Evolutionary conservation across 2,797 vertebrate species (phyloP).

Genomic region (Phylloscopus collybita): DNA sequence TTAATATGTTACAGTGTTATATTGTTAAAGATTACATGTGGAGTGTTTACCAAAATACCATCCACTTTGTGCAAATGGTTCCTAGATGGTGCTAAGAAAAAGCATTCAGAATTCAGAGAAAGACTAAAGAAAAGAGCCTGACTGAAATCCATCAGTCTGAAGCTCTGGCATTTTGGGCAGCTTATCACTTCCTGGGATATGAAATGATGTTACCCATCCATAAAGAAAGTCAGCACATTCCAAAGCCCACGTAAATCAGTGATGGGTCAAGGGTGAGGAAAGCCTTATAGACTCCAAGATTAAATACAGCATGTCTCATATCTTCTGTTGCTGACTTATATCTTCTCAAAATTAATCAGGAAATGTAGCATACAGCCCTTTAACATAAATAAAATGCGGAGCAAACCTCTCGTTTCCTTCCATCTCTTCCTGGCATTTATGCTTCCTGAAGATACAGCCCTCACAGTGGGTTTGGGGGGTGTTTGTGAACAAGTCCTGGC

Average conservation of each 20-base stretch:
- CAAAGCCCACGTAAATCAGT: background rate
- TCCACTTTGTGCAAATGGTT: constrained; percentile 2
- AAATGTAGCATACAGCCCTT: background rate
- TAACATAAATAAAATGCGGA: background rate
- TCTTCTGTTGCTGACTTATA: background rate
- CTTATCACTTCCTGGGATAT: constrained; percentile 2
- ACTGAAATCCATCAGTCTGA: background rate
- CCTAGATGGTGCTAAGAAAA: constrained; percentile 40
- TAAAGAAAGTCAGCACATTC: constrained; percentile 25
- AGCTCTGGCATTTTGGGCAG: constrained; percentile 25
- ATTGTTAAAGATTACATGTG: constrained; percentile 27
- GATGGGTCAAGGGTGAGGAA: background rate
- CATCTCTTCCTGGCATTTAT: background rate
- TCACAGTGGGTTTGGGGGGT: no score
- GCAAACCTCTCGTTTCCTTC: background rate
- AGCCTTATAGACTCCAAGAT: background rate
- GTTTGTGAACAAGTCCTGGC: background rate
- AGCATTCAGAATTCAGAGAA: constrained; percentile 11
- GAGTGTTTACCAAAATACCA: constrained; percentile 56
- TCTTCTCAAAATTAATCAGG: background rate
- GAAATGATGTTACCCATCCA: background rate
- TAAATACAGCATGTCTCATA: background rate
- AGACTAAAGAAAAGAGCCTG: background rate
- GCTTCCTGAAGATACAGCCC: background rate
- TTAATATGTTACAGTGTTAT: constrained; percentile 35